These are phyloP conservation scores for Fulmarus glacialis DNA, from an alignment of 2,113 vertebrate species.

Conservation along the genomic window DNA sequence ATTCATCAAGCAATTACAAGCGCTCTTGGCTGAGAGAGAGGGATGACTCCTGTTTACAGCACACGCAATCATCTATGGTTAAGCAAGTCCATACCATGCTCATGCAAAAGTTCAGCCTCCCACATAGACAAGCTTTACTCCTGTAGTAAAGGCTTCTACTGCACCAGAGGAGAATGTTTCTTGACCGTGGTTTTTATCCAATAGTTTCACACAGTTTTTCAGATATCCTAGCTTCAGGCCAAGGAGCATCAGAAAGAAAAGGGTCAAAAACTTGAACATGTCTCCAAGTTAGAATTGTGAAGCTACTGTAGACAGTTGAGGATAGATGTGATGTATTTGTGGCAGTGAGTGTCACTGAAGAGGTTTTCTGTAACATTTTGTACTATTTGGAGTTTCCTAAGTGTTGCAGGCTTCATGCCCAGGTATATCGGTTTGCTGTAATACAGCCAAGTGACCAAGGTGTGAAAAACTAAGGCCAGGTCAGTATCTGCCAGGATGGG, in stretches of 20 bases:
- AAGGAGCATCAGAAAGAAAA: conserved; percentile 9
- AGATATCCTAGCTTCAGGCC: background rate
- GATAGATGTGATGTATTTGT: conserved; percentile 19
- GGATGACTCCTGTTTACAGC: conserved; percentile 30
- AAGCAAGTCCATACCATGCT: background rate
- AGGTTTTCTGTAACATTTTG: conserved; percentile 57
- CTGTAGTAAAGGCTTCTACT: background rate
- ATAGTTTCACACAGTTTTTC: background rate
- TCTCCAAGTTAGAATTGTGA: conserved; percentile 34
- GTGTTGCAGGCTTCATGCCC: conserved; percentile 62
- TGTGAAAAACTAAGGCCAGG: conserved; percentile 71
- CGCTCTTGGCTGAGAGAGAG: background rate
- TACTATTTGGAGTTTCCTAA: conserved; percentile 57
- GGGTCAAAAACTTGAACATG: background rate
- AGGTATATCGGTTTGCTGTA: conserved; percentile 63
- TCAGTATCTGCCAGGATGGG: conserved; percentile 66
- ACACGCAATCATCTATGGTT: conserved; percentile 4
- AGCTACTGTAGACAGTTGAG: conserved; percentile 9
- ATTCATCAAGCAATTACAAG: background rate
- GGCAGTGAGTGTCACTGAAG: background rate
- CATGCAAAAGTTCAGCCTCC: background rate
- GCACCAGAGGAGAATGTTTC: background rate
- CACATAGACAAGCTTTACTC: background rate
- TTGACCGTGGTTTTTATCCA: background rate
- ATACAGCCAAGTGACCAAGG: conserved; percentile 63